Evolutionary conservation across 2,888 invertebrate genomes (phyloP).

Genomic region (Nasonia oneida): DNA sequence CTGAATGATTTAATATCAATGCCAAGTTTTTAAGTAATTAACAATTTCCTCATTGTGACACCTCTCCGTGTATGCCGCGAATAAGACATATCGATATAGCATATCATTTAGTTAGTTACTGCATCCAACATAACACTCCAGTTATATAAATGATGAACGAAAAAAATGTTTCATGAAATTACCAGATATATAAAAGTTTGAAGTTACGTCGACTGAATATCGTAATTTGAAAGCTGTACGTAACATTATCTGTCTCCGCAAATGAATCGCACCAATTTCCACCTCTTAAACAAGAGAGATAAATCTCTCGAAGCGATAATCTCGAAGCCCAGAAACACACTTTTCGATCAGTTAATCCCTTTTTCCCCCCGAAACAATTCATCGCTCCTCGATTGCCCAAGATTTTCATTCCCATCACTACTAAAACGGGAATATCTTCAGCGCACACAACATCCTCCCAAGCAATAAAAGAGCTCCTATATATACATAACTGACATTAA

Average conservation of each 20-base stretch:
- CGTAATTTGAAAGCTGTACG: neutral
- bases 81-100: slow-evolving; percentile 18
- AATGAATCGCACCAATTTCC: neutral
- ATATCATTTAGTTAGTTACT: slow-evolving; percentile 29
- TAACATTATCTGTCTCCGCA: neutral
- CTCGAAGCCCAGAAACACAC: neutral
- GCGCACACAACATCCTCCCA: neutral
- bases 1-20: slow-evolving; percentile 27
- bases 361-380: neutral
- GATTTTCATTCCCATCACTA: slow-evolving; percentile 25
- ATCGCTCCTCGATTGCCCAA: slow-evolving; percentile 17
- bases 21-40: slow-evolving; percentile 33
- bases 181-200: neutral
- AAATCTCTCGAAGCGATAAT: neutral
- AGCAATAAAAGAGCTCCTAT: neutral
- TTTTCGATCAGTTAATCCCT: slow-evolving; percentile 13
- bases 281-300: neutral
- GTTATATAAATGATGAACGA: slow-evolving; percentile 6
- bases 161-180: slow-evolving; percentile 20
- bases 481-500: slow-evolving; percentile 3
- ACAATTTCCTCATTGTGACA: neutral
- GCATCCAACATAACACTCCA: neutral
- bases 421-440: slow-evolving; percentile 6
- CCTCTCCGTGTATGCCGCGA: neutral
- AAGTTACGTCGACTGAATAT: too few relatives aligned